A percentile compares a stretch with the other conserved stretches of the same genome.
Conservation (phyloP, 2,888 invertebrate genomes). For the Amitus sp. region DNA sequence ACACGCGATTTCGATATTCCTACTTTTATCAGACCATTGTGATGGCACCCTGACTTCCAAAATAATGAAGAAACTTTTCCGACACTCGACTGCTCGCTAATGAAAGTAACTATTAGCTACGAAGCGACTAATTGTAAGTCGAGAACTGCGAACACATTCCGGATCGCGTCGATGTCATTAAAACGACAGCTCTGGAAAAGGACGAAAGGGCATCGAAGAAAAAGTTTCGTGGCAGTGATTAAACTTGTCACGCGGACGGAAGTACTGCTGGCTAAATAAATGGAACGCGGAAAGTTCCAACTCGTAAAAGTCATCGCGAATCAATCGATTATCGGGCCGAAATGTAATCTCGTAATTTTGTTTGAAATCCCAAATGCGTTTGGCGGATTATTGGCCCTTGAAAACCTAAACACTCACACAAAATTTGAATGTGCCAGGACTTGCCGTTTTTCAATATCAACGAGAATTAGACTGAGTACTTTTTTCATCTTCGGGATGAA, state of each 20-base stretch:
- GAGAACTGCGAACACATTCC: constrained; percentile 37
- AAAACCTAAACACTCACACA: too few species aligned
- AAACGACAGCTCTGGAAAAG: constrained; percentile 36
- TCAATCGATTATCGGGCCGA: constrained; percentile 38
- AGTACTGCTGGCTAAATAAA: constrained; percentile 39
- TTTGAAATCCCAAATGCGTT: constrained; percentile 29
- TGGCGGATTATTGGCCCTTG: background rate
- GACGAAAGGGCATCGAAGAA: constrained; percentile 31
- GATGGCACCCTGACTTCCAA: constrained; percentile 23
- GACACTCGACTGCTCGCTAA: constrained; percentile 35
- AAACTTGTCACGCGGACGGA: constrained; percentile 38
- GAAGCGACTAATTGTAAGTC: constrained; percentile 39
- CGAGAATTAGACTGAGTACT: too few species aligned
- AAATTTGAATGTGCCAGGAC: too few species aligned
- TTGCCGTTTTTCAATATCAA: too few species aligned
- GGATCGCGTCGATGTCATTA: constrained; percentile 38
- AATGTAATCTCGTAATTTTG: constrained; percentile 37
- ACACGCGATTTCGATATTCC: background rate
- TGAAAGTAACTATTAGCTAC: constrained; percentile 39
- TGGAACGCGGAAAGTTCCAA: constrained; percentile 31
- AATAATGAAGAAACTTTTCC: constrained; percentile 39
- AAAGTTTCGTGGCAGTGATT: constrained; percentile 39
- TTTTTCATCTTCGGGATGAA: too few species aligned
- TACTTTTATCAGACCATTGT: constrained; percentile 21
- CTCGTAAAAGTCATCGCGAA: constrained; percentile 39